Percentiles rank a stretch among this genome's conserved stretches.
Conservation (phyloP, 2,888 invertebrate genomes). For the Gortyna flavago region DNA sequence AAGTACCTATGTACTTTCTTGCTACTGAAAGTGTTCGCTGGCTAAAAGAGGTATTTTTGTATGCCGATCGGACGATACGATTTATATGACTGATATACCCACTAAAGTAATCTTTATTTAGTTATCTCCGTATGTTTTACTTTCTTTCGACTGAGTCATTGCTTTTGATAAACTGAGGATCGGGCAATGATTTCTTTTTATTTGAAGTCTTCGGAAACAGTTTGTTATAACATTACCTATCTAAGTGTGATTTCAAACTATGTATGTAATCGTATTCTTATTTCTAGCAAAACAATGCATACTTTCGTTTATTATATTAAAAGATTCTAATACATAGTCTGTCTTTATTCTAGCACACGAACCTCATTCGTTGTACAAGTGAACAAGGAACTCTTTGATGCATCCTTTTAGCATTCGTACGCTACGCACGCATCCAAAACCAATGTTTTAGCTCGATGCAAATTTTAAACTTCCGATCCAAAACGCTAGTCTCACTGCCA, state of each 20-base stretch:
- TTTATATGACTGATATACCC: conserved; percentile 54
- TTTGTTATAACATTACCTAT: neutral
- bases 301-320: neutral
- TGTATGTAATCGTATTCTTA: neutral
- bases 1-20: conserved; percentile 58
- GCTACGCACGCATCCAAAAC: conserved; percentile 44
- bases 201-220: conserved; percentile 13
- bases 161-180: conserved; percentile 34
- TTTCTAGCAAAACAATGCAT: neutral
- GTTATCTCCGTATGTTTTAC: conserved; percentile 47
- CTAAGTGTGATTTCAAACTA: neutral
- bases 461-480: conserved; percentile 55
- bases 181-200: conserved; percentile 5
- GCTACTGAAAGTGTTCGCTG: conserved; percentile 54
- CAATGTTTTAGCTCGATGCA: conserved; percentile 50
- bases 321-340: conserved; percentile 5
- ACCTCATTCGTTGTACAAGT: conserved; percentile 54
- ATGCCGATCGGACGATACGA: conserved; percentile 37
- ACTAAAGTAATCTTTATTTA: conserved; percentile 40
- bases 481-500: conserved; percentile 26
- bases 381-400: conserved; percentile 50
- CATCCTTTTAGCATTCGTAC: conserved; percentile 47
- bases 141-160: conserved; percentile 50
- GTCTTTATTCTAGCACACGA: conserved; percentile 46
- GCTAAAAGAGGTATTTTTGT: conserved; percentile 35